A percentile compares a stretch with the other conserved stretches of the same genome.
Conservation (phyloP, 2,888 invertebrate genomes). For the Micropterix aruncella region DNA sequence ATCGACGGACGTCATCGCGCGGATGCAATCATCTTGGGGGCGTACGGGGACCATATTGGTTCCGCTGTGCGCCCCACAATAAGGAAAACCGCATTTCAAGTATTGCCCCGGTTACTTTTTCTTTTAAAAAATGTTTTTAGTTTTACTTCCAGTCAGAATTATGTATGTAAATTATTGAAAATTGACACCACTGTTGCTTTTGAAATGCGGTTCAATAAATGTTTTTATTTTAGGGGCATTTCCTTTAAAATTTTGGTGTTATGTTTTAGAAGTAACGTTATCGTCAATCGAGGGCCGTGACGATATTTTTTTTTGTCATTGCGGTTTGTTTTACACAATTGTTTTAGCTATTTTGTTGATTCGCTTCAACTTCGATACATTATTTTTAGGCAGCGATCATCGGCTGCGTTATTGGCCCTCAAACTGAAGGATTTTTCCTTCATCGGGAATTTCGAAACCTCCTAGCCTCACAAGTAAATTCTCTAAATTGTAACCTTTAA, state of each 20-base stretch:
- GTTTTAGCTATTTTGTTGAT: not conserved
- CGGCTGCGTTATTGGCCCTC: not conserved
- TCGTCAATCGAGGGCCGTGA: not conserved
- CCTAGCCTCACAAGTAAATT: not conserved
- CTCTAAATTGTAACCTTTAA: not conserved
- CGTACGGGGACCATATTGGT: too few relatives aligned
- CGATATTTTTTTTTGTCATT: not conserved
- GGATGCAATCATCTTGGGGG: too few relatives aligned
- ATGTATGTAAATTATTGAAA: too few relatives aligned
- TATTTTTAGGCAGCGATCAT: not conserved
- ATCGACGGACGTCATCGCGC: too few relatives aligned
- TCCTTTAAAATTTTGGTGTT: not conserved
- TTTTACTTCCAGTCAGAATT: too few relatives aligned
- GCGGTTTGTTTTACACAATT: not conserved
- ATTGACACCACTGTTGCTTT: not conserved
- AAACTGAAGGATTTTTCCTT: not conserved
- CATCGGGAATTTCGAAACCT: not conserved
- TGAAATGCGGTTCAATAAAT: not conserved
- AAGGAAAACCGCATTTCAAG: not conserved
- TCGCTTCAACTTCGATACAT: not conserved
- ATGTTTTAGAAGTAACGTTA: not conserved
- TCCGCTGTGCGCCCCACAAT: too few relatives aligned
- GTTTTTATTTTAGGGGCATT: not conserved
- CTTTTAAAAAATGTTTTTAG: too few relatives aligned
- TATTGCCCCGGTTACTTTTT: not conserved